A percentile compares a stretch with the other conserved stretches of the same genome.
Evolutionary conservation across 2,888 invertebrate genomes (phyloP).

Genomic region (Noctua pronuba): DNA sequence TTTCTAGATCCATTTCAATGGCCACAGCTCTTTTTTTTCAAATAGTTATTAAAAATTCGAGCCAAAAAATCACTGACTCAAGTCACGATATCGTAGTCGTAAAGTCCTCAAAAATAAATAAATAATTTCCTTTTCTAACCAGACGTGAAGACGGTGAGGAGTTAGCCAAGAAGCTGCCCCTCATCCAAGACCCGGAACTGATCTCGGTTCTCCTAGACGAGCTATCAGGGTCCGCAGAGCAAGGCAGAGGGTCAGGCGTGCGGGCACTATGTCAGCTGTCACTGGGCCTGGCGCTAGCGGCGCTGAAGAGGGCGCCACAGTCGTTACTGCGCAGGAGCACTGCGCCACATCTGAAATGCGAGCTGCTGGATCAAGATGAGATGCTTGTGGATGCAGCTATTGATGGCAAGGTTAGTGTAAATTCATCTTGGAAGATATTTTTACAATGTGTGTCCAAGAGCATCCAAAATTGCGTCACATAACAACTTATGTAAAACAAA

Average conservation of each 20-base stretch:
- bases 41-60: not conserved
- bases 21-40: not conserved
- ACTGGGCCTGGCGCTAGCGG: conserved; percentile 82
- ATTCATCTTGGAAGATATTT: not conserved
- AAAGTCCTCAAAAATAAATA: not conserved
- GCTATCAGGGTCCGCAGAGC: conserved; percentile 77
- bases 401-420: conserved; percentile 89
- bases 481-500: not conserved
- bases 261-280: conserved; percentile 83
- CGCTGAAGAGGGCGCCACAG: conserved; percentile 85
- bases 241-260: conserved; percentile 70
- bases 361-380: conserved; percentile 94
- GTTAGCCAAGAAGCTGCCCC: conserved; percentile 92
- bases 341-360: conserved; percentile 68
- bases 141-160: conserved; percentile 94
- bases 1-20: not conserved
- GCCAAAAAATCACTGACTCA: not conserved
- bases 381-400: conserved; percentile 94
- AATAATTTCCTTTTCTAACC: not conserved
- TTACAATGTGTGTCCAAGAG: too few species aligned
- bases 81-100: not conserved
- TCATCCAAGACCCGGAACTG: conserved; percentile 91
- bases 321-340: conserved; percentile 72
- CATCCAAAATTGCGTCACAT: not conserved
- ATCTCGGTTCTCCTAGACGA: conserved; percentile 89